These are phyloP conservation scores for Lipophrys pholis DNA, from an alignment of 2,113 vertebrate species.

Conservation along the genomic window DNA sequence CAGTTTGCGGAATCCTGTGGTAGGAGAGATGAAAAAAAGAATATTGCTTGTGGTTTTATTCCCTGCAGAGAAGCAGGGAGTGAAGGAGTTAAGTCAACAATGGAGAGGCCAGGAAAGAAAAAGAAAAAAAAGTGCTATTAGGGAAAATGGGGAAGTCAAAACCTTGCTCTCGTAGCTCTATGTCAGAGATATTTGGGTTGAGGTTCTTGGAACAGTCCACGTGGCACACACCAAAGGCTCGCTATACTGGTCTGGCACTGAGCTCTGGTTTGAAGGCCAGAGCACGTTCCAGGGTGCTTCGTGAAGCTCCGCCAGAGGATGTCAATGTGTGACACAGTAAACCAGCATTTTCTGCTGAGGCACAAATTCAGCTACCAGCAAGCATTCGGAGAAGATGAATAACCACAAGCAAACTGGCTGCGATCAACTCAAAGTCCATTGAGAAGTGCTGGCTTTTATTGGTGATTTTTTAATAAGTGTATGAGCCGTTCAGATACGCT, in stretches of 20 bases:
- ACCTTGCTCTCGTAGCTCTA: constrained; percentile 55
- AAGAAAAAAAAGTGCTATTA: constrained; percentile 60
- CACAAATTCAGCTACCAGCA: constrained; percentile 43
- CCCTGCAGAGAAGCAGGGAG: constrained; percentile 16
- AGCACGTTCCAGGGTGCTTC: constrained; percentile 64
- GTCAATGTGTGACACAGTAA: constrained; percentile 72
- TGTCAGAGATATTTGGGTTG: constrained; percentile 71
- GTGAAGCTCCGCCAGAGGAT: constrained; percentile 65
- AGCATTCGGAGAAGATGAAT: constrained; percentile 44
- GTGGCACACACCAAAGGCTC: constrained; percentile 65
- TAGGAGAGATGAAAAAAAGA: background rate
- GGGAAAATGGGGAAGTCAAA: constrained; percentile 66
- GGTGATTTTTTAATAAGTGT: background rate
- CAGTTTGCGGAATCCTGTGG: constrained; percentile 6
- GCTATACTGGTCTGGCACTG: constrained; percentile 62
- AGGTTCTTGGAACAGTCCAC: constrained; percentile 69
- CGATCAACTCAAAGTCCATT: constrained; percentile 16
- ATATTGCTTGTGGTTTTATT: constrained; percentile 29
- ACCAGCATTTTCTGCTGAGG: constrained; percentile 71
- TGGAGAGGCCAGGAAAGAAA: constrained; percentile 60
- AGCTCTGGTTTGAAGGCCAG: constrained; percentile 54
- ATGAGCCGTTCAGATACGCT: no score
- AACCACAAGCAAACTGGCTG: constrained; percentile 9
- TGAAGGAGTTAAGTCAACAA: constrained; percentile 62
- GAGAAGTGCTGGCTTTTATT: constrained; percentile 12